Evolutionary conservation across 2,113 vertebrate species (phyloP).

Genomic region (Colinus virginianus): DNA sequence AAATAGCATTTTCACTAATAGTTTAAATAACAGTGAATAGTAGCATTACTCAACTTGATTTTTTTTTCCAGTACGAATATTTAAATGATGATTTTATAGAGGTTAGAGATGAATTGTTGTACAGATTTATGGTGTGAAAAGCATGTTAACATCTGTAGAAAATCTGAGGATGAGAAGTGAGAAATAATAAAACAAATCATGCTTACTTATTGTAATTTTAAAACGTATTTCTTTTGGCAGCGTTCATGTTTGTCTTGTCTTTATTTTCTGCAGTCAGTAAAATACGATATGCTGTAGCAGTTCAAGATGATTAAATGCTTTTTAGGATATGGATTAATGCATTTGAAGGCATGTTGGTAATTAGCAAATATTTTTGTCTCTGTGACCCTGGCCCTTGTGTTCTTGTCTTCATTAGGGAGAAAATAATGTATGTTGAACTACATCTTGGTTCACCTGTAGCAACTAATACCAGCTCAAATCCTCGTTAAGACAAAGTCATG

Average conservation of each 20-base stretch:
- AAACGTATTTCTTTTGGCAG: neutral
- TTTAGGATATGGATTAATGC: neutral
- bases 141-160: neutral
- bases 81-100: neutral
- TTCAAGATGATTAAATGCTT: neutral
- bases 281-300: neutral
- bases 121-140: neutral
- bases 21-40: neutral
- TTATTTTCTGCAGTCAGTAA: neutral
- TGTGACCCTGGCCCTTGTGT: neutral
- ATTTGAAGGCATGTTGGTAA: neutral
- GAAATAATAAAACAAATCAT: neutral
- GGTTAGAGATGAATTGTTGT: neutral
- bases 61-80: neutral
- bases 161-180: neutral
- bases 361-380: neutral
- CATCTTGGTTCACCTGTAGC: neutral
- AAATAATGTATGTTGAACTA: neutral
- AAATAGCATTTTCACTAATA: neutral
- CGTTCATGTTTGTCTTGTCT: neutral
- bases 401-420: neutral
- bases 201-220: neutral
- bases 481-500: neutral
- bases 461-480: neutral
- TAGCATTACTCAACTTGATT: neutral